phyloP scores from a whole-genome alignment of 2,888 invertebrate species.

The Ochropacha duplaris region DNA sequence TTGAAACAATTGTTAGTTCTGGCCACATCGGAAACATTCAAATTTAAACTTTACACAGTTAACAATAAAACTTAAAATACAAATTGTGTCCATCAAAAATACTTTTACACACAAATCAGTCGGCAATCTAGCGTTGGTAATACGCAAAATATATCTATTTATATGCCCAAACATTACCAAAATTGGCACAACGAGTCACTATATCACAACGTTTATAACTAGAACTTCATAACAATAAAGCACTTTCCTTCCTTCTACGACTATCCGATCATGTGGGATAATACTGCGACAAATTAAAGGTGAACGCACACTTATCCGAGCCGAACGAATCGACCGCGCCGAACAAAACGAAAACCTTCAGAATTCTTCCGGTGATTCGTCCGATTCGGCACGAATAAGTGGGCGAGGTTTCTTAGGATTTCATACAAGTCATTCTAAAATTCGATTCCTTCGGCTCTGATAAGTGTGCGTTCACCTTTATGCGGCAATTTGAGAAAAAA shows the following conservation, averaged over 20 bases:
- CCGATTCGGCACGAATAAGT: too few relatives aligned
- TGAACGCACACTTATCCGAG: too few relatives aligned
- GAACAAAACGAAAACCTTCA: too few relatives aligned
- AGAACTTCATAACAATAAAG: slow-evolving; percentile 10
- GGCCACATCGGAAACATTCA: slow-evolving; percentile 6
- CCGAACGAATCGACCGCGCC: too few relatives aligned
- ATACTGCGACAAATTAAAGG: too few relatives aligned
- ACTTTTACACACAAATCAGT: slow-evolving; percentile 51
- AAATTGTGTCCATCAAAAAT: slow-evolving; percentile 12
- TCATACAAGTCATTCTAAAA: too few relatives aligned
- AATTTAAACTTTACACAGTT: slow-evolving; percentile 1
- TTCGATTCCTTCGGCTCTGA: too few relatives aligned
- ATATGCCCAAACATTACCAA: slow-evolving; percentile 14
- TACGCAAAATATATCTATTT: slow-evolving; percentile 9
- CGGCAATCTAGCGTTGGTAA: slow-evolving; percentile 41
- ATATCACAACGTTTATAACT: slow-evolving; percentile 21
- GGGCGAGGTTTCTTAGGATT: too few relatives aligned
- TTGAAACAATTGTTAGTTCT: too few relatives aligned
- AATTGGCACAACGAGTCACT: slow-evolving; percentile 22
- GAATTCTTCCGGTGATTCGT: too few relatives aligned
- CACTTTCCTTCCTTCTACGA: slow-evolving; percentile 6
- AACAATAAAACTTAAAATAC: slow-evolving; percentile 9
- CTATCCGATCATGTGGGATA: background rate
- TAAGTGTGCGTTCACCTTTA: too few relatives aligned
- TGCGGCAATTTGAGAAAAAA: too few relatives aligned